Evolutionary conservation across 2,888 invertebrate genomes (phyloP).

Genomic region (Latrodectus hesperus): DNA sequence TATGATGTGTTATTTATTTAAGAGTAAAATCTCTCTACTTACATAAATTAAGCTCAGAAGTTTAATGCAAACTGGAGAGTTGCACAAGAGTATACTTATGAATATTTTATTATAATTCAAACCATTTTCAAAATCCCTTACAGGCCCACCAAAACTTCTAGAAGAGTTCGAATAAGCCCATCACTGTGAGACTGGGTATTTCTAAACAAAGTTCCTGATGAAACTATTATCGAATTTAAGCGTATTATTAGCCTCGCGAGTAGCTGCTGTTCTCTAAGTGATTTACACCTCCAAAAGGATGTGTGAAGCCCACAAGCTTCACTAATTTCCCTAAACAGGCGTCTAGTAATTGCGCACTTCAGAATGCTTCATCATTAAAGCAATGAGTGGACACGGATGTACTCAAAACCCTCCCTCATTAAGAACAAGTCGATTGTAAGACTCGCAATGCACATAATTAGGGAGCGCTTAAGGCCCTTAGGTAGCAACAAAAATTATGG

Average conservation of each 20-base stretch:
- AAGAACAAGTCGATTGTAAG: conserved; percentile 44
- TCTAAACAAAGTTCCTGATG: conserved; percentile 21
- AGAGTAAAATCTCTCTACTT: no score
- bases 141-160: background rate
- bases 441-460: conserved; percentile 40
- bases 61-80: no score
- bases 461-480: background rate
- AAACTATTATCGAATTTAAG: conserved; percentile 34
- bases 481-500: conserved; percentile 25
- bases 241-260: conserved; percentile 26
- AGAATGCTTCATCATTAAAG: conserved; percentile 54
- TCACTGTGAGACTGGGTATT: conserved; percentile 22
- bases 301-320: conserved; percentile 23
- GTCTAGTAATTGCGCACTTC: conserved; percentile 55
- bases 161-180: conserved; percentile 21
- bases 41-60: no score
- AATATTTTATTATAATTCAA: no score
- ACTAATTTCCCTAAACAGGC: conserved; percentile 40
- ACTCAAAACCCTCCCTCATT: conserved; percentile 49
- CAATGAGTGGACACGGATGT: conserved; percentile 22
- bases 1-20: no score
- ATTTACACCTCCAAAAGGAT: conserved; percentile 49
- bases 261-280: conserved; percentile 26
- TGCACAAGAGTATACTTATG: no score
- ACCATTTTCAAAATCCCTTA: no score